phyloP scores from a whole-genome alignment of 2,888 invertebrate genomes.

The Dicycla oo region DNA sequence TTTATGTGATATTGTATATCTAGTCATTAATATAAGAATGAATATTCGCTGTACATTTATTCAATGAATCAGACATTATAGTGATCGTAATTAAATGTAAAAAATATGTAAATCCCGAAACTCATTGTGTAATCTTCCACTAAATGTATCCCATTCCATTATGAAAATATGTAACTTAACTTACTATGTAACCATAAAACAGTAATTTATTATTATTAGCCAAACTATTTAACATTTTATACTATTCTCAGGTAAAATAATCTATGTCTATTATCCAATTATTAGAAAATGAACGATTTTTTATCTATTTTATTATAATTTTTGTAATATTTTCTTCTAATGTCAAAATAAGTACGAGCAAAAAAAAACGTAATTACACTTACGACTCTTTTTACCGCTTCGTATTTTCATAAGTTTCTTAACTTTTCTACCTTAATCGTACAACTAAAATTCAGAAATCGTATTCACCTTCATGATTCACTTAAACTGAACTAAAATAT shows the following conservation, averaged over 20 bases:
- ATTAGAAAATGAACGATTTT: not conserved
- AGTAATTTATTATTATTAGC: constrained; percentile 37
- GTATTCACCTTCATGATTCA: constrained; percentile 38
- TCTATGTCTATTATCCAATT: constrained; percentile 23
- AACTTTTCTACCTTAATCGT: constrained; percentile 36
- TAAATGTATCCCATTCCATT: constrained; percentile 49
- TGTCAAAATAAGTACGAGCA: not conserved
- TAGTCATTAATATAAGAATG: constrained; percentile 50
- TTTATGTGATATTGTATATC: constrained; percentile 39
- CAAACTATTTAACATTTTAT: constrained; percentile 32
- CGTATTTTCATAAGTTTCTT: not conserved
- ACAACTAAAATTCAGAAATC: constrained; percentile 25
- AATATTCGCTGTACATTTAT: constrained; percentile 64
- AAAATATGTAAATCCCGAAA: constrained; percentile 33
- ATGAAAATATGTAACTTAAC: constrained; percentile 19
- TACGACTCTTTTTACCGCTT: constrained; percentile 23
- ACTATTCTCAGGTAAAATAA: constrained; percentile 20
- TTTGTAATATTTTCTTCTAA: not conserved
- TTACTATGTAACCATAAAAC: constrained; percentile 25
- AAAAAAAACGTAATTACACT: not conserved
- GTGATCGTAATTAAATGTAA: constrained; percentile 59
- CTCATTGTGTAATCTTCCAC: constrained; percentile 55
- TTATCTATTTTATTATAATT: not conserved
- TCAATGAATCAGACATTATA: constrained; percentile 63
- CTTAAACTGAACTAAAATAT: constrained; percentile 43